phyloP scores from a whole-genome alignment of 2,113 vertebrate species.

The Rhinolophus ferrumequinum region DNA sequence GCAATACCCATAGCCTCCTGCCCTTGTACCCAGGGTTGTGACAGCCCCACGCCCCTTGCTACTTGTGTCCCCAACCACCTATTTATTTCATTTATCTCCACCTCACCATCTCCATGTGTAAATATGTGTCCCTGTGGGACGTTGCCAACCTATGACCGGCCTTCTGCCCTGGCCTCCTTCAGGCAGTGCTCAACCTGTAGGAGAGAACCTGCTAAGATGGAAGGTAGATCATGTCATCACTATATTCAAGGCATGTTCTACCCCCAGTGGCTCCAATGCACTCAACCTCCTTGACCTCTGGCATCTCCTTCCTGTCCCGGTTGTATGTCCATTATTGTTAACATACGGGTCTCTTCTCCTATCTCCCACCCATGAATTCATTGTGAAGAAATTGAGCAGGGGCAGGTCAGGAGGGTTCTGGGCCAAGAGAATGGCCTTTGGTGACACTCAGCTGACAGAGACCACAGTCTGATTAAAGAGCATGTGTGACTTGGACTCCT shows the following conservation, averaged over 20 bases:
- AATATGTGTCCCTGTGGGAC: not conserved
- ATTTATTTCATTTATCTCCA: slow-evolving; percentile 59
- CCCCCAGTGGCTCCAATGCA: not conserved
- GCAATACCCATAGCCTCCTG: slow-evolving; percentile 51
- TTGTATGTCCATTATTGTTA: not conserved
- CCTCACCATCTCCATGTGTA: not conserved
- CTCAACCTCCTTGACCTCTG: not conserved
- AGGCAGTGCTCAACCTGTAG: not conserved
- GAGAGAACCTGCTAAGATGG: not conserved
- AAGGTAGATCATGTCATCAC: not conserved
- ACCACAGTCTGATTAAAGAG: not conserved
- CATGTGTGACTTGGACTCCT: not conserved
- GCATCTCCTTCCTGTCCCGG: not conserved
- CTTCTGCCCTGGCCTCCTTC: not conserved
- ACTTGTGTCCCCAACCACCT: not conserved
- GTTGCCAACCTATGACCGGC: not conserved
- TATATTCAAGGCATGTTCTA: not conserved
- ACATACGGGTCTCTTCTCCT: not conserved
- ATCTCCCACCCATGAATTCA: not conserved
- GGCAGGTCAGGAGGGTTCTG: not conserved
- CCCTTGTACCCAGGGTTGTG: not conserved
- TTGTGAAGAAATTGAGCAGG: not conserved
- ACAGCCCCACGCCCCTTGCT: not conserved
- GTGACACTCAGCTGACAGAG: not conserved
- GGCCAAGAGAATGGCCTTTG: not conserved